Conservation (phyloP, 1,140 invertebrate genomes). For the Prorops nasuta region DNA sequence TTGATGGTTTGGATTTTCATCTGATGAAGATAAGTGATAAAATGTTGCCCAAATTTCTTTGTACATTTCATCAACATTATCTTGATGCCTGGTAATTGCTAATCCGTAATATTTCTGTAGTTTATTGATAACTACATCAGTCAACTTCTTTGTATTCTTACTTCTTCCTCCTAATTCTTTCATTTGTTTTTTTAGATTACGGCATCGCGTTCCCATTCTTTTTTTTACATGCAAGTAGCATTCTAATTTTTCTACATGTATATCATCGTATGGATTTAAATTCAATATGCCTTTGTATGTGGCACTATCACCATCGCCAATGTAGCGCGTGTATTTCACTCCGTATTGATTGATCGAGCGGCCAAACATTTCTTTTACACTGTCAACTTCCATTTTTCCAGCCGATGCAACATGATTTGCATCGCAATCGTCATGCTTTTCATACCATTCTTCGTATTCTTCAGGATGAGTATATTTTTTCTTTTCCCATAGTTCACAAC, state of each 20-base stretch:
- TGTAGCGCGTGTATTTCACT: slow-evolving; percentile 20
- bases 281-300: slow-evolving; percentile 5
- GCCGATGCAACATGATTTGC: slow-evolving; percentile 23
- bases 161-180: slow-evolving; percentile 3
- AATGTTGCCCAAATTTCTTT: slow-evolving; percentile 21
- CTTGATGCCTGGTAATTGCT: slow-evolving; percentile 12
- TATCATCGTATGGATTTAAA: slow-evolving; percentile 3
- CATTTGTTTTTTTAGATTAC: slow-evolving; percentile 7
- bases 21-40: slow-evolving; percentile 14
- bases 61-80: slow-evolving; percentile 17
- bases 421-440: slow-evolving; percentile 13
- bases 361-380: slow-evolving; percentile 20
- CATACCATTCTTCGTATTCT: slow-evolving; percentile 12
- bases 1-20: slow-evolving; percentile 18
- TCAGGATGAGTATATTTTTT: slow-evolving; percentile 11
- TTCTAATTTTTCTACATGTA: slow-evolving; percentile 10
- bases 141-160: slow-evolving; percentile 5
- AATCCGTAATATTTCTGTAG: slow-evolving; percentile 16
- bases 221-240: slow-evolving; percentile 19
- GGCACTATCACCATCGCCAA: slow-evolving; percentile 27
- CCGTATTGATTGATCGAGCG: slow-evolving; percentile 16
- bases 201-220: slow-evolving; percentile 15
- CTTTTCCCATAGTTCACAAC: slow-evolving; percentile 8
- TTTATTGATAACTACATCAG: slow-evolving; percentile 10
- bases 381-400: slow-evolving; percentile 24